Evolutionary conservation across 2,888 invertebrate species (phyloP), one percentile per base, ranked within the genome.

Genomic region (Ditula angustiorana): DNA sequence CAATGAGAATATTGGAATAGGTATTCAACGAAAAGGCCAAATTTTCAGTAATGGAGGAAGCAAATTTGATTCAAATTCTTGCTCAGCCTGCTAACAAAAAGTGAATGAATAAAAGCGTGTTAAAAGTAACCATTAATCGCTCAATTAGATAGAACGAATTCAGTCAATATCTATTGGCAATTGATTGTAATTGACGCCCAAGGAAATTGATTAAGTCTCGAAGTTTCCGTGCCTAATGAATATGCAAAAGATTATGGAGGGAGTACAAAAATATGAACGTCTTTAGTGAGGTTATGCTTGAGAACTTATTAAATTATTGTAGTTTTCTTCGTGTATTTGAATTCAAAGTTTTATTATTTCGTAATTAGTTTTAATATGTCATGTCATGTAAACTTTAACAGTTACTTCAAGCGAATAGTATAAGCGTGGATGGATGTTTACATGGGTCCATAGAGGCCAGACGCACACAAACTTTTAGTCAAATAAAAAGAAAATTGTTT

Each of bases 191-290:
- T 53, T 37, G 37, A 44, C n/a, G 21, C 41, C 24, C 8, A 23
- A 30, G 28, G 24, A 16, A 58, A 58, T 58, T 58, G 13, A 49
- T 58, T 24, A 47, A 16, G 35, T 30, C 10, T 2, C 44, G 52
- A 61, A 33, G 37, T 50, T 52, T 44, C 33, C 19, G 13, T 23
- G 24, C 7, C 33, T 44, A 23, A 61, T 61, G 44, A 61, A 61
- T 53, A 52, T 61, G 44, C 60, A 53, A 44, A 52, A 33, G 33
- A 61, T 61, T 33, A 24, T 28, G 21, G 5, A 33, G 11, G 3
- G 10, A 7, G 50, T 28, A 10, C 5, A 21, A 50, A 50, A 28
- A 13, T 19, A 37, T 50, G 26, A 16, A 46, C 11, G 46, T 46
- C n/a, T 41, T 41, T 41, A 19, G 41, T 10, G 41, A 41, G 19